Evolutionary conservation across 2,113 vertebrate species (phyloP), one percentile per base, ranked within the genome.

Genomic region (Noturus placidus): DNA sequence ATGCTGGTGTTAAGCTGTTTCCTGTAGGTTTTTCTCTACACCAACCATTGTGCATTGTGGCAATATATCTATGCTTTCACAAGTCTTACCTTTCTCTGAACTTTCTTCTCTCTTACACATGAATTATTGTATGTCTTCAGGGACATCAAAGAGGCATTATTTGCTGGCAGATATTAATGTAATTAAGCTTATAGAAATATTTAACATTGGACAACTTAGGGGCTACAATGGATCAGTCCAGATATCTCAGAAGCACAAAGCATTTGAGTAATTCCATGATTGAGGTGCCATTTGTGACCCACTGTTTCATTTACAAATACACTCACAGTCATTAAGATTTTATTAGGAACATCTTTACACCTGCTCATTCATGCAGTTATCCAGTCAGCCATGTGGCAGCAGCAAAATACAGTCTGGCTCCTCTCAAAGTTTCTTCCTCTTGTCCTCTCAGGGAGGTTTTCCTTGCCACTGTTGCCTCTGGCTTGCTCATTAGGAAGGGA

Each of bases 21-120:
- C 52, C n/a, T 79, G 57, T 50, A 56, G 33, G 9, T 22, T 74
- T 74, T 22, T 67, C 13, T 14, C 46, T 25, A 27, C 85, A 35
- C 74, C 30, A 50, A 50, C 38, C 27, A 35, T 30, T 86, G 59
- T 78, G 42, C 57, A 69, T 19, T 4, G 15, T 27, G 22, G 30
- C 30, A n/a, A 15, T 25, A 54, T 65, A 56, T 56, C 30, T 27
- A n/a, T 46, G 6, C 35, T 33, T 30, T 57, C 15, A 27, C 14
- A 57, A 50, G 25, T 14, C 54, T 82, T 56, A 61, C 67, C 67
- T 82, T 33, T 67, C 52, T 59, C 27, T 87, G 65, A 82, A 67
- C 79, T 82, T 38, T 1, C 50, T 56, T 38, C 22, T 65, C 30
- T 69, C 30, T 25, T 80, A 65, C 61, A 52, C 38, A 77, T 59